A percentile compares a stretch with the other conserved stretches of the same genome.
Conservation (phyloP, 2,797 vertebrate species). For the Notolabrus celidotus region DNA sequence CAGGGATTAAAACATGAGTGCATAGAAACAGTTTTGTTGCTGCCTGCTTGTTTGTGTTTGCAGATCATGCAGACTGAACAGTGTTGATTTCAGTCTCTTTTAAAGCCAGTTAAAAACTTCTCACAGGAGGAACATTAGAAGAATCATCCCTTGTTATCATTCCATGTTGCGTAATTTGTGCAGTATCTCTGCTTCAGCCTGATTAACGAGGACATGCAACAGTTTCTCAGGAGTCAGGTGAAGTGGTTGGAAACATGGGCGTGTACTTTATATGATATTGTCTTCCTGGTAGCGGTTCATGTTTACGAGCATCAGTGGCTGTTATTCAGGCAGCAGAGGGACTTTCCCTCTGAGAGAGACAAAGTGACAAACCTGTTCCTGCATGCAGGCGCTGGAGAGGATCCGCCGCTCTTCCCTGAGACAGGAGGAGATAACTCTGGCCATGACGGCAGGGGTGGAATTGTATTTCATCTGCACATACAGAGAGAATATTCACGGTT, state of each 20-base stretch:
- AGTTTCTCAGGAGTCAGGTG: conserved; percentile 20
- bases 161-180: no score
- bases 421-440: conserved; percentile 92
- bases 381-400: conserved; percentile 91
- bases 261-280: neutral
- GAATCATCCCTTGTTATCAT: no score
- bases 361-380: conserved; percentile 91
- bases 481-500: neutral
- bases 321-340: conserved; percentile 20
- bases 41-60: no score
- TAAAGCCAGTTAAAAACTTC: no score
- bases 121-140: no score
- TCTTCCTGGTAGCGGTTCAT: conserved; percentile 44
- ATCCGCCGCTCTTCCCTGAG: conserved; percentile 95
- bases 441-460: conserved; percentile 89
- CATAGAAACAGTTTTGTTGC: no score
- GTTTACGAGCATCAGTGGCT: conserved; percentile 50
- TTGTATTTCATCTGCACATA: conserved; percentile 90
- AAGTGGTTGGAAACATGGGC: conserved; percentile 12
- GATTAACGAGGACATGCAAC: neutral
- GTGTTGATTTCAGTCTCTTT: no score
- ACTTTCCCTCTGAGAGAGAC: conserved; percentile 40
- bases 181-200: neutral
- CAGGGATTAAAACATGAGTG: no score
- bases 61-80: no score